Base-by-base conservation (phyloP, 2,888 invertebrate genomes). In the Nineta flava region DNA sequence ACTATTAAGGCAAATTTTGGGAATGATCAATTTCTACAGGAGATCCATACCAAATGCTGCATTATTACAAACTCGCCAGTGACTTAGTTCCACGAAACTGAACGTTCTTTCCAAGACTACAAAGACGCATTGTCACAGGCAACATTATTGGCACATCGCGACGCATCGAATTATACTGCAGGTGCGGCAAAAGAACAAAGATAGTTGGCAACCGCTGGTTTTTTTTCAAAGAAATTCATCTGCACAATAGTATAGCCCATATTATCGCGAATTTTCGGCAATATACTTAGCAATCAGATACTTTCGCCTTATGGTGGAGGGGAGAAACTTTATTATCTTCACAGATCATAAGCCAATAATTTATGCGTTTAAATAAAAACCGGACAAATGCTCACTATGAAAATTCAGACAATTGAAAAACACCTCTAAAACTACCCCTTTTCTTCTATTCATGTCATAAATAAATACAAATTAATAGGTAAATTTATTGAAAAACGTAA, bases 281-380 rank as follows among this genome's bases (percentile, higher is more conserved):
- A 60, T 62, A 2, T 67, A 65, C 48, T 52, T 19, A 48, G 57
- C 55, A n/a, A n/a, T n/a, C n/a, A n/a, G n/a, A n/a, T n/a, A 63
- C 49, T 66, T 66, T 53, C 54, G 60, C 7, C 56, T 62, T 31
- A 58, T 64, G 57, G 42, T 68, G 0, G 67, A 69, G 56, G 64
- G 60, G 0, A 53, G 59, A 35, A 16, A 59, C 42, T 59, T 63
- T 40, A 55, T 48, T 17, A n/a, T n/a, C n/a, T n/a, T n/a, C n/a
- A 65, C 64, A 0, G 64, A 65, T 55, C 65, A 62, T 51, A 64
- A 62, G 43, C 63, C 63, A 1, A 48, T 65, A 16, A 53, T 51
- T 0, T 62, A 53, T 38, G 63, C 65, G 1, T 62, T 67, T 48
- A 13, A 47, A 6, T 53, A 59, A 51, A 58, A 38, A 12, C 38